These are phyloP conservation scores for Carterocephalus palaemon DNA, from an alignment of 2,888 invertebrate genomes.

Conservation along the genomic window DNA sequence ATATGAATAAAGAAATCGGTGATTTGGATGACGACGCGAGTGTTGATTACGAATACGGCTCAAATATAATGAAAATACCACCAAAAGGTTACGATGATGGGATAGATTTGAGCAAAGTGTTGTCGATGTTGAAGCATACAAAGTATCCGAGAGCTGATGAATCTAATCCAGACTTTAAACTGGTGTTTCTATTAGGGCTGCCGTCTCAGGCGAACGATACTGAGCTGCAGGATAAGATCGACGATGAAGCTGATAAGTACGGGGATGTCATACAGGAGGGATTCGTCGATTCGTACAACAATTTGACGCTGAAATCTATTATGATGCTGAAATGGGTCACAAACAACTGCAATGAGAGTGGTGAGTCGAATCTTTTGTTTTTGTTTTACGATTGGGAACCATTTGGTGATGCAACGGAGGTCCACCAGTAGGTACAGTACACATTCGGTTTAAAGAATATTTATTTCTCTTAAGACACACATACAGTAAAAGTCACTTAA, in stretches of 20 bases:
- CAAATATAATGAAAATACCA: conserved; percentile 71
- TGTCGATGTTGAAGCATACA: conserved; percentile 46
- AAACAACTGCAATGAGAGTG: conserved; percentile 80
- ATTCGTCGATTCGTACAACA: conserved; percentile 91
- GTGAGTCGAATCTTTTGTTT: conserved; percentile 49
- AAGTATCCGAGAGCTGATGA: conserved; percentile 42
- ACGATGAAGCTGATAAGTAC: conserved; percentile 82
- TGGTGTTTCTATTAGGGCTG: conserved; percentile 80
- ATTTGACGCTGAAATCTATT: conserved; percentile 90
- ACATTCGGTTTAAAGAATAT: too few species aligned
- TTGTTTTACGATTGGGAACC: too few species aligned
- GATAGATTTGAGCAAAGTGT: conserved; percentile 49
- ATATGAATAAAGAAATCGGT: conserved; percentile 63
- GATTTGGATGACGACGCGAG: conserved; percentile 42
- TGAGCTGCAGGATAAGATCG: conserved; percentile 80
- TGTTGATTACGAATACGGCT: conserved; percentile 60
- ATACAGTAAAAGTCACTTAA: too few species aligned
- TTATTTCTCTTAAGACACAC: too few species aligned
- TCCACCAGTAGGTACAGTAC: too few species aligned
- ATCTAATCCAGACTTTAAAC: conserved; percentile 50
- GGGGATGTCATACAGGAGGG: conserved; percentile 90
- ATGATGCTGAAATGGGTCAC: conserved; percentile 91
- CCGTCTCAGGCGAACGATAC: conserved; percentile 77
- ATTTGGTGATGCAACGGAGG: too few species aligned
- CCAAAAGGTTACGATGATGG: conserved; percentile 57